Percentiles rank a stretch among this genome's conserved stretches.
These are phyloP conservation scores for Scolopax mira DNA, from an alignment of 2,113 vertebrate species.

Conservation along the genomic window DNA sequence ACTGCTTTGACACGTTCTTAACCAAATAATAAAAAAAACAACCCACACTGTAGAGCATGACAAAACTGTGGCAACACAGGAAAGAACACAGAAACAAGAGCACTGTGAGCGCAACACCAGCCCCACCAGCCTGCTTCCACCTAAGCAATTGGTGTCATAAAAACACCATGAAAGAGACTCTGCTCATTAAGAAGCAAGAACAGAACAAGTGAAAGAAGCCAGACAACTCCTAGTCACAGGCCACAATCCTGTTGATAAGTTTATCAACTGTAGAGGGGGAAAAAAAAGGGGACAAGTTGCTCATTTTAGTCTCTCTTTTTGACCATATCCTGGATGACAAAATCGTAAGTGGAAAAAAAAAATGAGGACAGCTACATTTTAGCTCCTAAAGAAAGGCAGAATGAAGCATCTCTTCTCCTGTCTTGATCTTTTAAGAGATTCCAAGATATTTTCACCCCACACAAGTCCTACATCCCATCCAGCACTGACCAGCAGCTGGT, in stretches of 20 bases:
- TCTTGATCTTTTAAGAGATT: background rate
- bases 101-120: background rate
- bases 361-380: background rate
- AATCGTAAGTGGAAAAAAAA: background rate
- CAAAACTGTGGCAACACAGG: background rate
- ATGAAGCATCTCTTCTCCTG: background rate
- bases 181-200: background rate
- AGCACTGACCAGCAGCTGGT: background rate
- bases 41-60: background rate
- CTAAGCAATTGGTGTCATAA: background rate
- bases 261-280: fast-evolving
- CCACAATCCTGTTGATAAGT: background rate
- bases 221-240: background rate
- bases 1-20: background rate
- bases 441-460: background rate
- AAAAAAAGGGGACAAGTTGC: background rate
- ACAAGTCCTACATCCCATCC: background rate
- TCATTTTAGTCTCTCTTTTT: constrained; percentile 11
- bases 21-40: background rate
- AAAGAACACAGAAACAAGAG: background rate
- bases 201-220: background rate
- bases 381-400: background rate
- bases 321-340: background rate
- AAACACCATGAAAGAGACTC: background rate
- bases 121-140: background rate